Percentiles rank a stretch among this genome's conserved stretches.
Evolutionary conservation across 2,888 invertebrate genomes (phyloP).

Genomic region (Agonopterix arenella): DNA sequence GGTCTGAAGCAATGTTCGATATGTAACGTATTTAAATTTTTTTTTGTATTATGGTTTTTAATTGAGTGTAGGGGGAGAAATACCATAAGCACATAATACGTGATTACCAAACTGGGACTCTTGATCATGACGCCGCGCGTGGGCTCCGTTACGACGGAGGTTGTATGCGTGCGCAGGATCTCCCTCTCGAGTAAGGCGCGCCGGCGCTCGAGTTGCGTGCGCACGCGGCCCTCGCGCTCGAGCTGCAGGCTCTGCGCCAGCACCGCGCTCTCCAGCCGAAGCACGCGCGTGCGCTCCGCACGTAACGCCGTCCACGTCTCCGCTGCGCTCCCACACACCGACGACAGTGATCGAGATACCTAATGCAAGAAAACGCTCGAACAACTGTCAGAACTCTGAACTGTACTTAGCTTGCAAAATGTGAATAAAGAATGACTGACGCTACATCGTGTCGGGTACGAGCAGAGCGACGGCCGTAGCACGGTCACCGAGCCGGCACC

Average conservation of each 20-base stretch:
- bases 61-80: not conserved
- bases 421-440: too few relatives aligned
- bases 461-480: too few relatives aligned
- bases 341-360: conserved; percentile 50
- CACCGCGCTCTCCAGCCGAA: conserved; percentile 56
- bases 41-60: too few relatives aligned
- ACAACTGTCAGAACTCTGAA: not conserved
- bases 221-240: conserved; percentile 53
- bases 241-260: conserved; percentile 54
- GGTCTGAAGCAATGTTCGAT: too few relatives aligned
- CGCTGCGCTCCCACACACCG: conserved; percentile 46
- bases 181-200: conserved; percentile 52
- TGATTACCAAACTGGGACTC: conserved; percentile 36
- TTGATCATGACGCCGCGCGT: conserved; percentile 15
- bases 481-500: too few relatives aligned
- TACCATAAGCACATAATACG: not conserved
- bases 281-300: conserved; percentile 54
- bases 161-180: conserved; percentile 33
- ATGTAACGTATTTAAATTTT: too few relatives aligned
- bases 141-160: conserved; percentile 15
- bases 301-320: conserved; percentile 60
- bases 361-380: conserved; percentile 13
- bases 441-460: too few relatives aligned
- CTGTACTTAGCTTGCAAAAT: not conserved
- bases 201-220: conserved; percentile 57